These are phyloP conservation scores for Herminia tarsipennalis DNA, from an alignment of 2,888 invertebrate species.

Conservation along the genomic window DNA sequence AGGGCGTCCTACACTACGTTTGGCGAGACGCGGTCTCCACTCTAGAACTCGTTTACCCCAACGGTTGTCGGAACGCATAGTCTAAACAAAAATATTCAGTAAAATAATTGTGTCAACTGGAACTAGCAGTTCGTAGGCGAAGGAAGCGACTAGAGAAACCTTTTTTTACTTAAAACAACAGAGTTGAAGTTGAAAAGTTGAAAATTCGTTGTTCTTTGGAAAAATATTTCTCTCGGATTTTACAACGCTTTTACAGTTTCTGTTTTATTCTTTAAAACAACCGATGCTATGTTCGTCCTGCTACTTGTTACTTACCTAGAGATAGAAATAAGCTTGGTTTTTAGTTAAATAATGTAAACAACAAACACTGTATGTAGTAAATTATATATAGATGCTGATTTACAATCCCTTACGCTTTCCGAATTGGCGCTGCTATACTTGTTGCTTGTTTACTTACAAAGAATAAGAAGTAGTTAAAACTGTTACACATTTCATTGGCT, in stretches of 20 bases:
- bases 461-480: no score
- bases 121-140: constrained; percentile 19
- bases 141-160: constrained; percentile 11
- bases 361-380: constrained; percentile 8
- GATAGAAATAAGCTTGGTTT: not conserved
- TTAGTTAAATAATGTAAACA: constrained; percentile 4
- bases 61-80: no score
- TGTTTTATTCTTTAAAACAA: constrained; percentile 30
- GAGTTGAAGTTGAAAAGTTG: constrained; percentile 28
- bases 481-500: no score
- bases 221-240: constrained; percentile 30
- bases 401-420: no score
- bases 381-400: no score
- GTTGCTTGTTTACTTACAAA: no score
- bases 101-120: constrained; percentile 11
- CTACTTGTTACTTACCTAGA: not conserved
- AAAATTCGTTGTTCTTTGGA: constrained; percentile 36
- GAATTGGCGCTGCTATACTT: no score
- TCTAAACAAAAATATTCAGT: constrained; percentile 1
- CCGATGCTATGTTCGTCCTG: not conserved
- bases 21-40: no score
- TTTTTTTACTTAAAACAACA: constrained; percentile 31
- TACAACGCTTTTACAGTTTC: constrained; percentile 31
- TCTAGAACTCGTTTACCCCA: no score
- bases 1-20: no score